Evolutionary conservation across 2,888 invertebrate species (phyloP).

Genomic region (Folsomia manolachei): DNA sequence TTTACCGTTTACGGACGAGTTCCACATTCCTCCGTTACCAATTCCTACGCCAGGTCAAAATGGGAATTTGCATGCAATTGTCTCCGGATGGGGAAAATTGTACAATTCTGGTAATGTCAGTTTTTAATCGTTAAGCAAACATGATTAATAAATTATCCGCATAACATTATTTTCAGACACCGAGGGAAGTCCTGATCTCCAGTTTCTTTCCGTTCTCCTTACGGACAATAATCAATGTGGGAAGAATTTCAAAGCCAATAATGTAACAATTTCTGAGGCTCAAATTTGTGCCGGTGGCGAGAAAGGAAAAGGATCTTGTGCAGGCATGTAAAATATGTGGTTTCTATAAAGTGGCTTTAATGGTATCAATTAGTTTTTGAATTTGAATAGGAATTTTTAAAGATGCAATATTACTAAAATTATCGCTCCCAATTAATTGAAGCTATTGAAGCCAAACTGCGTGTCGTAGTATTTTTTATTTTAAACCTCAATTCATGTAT

Average conservation of each 20-base stretch:
- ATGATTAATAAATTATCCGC: not conserved
- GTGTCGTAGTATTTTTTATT: too few species aligned
- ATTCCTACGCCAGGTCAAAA: conserved; percentile 9
- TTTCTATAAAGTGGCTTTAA: too few species aligned
- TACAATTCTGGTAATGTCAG: conserved; percentile 40
- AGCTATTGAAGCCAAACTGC: too few species aligned
- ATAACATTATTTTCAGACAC: conserved; percentile 21
- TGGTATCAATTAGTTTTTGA: too few species aligned
- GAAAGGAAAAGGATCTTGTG: conserved; percentile 49
- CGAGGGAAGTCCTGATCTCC: conserved; percentile 38
- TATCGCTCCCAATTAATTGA: too few species aligned
- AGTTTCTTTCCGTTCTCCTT: conserved; percentile 38
- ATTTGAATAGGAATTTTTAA: too few species aligned
- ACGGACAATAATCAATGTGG: conserved; percentile 37
- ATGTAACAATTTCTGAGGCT: conserved; percentile 28
- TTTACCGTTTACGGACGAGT: conserved; percentile 42
- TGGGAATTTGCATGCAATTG: conserved; percentile 22
- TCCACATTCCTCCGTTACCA: conserved; percentile 28
- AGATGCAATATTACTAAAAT: too few species aligned
- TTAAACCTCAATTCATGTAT: too few species aligned
- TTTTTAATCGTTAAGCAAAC: not conserved
- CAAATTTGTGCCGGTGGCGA: conserved; percentile 50
- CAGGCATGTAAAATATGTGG: too few species aligned
- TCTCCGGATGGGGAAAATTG: conserved; percentile 51
- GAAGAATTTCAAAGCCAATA: conserved; percentile 26